Percentiles rank a stretch among this genome's conserved stretches.
Evolutionary conservation across 2,797 vertebrate genomes (phyloP).

Genomic region (Astyanax mexicanus): DNA sequence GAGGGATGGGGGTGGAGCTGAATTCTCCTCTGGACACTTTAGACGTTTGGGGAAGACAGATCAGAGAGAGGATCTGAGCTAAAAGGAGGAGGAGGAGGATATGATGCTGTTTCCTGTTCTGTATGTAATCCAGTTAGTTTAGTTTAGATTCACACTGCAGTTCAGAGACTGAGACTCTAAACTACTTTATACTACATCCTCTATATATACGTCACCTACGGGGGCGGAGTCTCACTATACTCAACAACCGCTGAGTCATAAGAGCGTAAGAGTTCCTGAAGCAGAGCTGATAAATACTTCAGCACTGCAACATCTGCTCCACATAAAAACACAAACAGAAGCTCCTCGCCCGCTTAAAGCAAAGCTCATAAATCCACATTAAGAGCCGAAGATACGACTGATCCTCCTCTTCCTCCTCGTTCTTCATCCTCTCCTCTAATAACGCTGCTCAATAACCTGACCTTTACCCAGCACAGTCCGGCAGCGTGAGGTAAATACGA

Average conservation of each 20-base stretch:
- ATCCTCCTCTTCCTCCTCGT: not conserved
- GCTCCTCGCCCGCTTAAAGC: not conserved
- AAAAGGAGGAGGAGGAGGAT: not conserved
- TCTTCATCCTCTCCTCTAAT: not conserved
- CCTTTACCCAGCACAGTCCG: not conserved
- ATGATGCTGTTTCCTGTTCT: too few species aligned
- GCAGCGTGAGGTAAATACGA: not conserved
- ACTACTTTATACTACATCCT: too few species aligned
- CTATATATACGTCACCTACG: too few species aligned
- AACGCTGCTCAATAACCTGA: not conserved
- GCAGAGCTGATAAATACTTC: not conserved
- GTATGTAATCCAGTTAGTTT: too few species aligned
- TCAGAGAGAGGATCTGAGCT: constrained; percentile 10
- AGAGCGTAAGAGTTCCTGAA: constrained; percentile 1
- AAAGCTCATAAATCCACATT: constrained; percentile 3
- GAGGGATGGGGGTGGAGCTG: not conserved
- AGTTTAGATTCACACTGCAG: too few species aligned
- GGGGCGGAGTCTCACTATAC: too few species aligned
- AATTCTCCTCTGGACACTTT: not conserved
- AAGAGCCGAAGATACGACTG: not conserved
- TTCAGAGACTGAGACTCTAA: too few species aligned
- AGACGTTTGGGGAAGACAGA: not conserved
- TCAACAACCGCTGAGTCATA: constrained; percentile 6
- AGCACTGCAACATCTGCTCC: not conserved
- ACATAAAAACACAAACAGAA: constrained; percentile 9